phyloP scores from a whole-genome alignment of 2,113 vertebrate genomes.

The Greenwoodochromis staneri region DNA sequence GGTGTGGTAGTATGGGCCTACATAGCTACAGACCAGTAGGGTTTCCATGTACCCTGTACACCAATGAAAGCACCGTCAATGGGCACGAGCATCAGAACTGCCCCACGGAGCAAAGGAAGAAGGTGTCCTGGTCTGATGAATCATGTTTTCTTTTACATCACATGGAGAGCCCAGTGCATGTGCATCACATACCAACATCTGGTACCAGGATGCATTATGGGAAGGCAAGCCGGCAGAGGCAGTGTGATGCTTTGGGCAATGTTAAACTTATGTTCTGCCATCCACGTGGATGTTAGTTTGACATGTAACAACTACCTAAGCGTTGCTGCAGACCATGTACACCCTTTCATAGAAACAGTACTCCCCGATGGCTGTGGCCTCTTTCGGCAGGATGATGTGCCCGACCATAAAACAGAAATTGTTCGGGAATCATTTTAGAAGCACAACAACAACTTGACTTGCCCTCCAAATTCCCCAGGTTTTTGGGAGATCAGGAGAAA shows the following conservation, averaged over 20 bases:
- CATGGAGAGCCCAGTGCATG: not conserved
- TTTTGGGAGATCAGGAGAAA: not conserved
- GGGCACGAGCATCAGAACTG: not conserved
- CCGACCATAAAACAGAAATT: not conserved
- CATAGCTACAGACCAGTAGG: not conserved
- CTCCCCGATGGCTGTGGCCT: not conserved
- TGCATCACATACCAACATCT: not conserved
- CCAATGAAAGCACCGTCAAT: not conserved
- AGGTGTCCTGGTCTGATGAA: not conserved
- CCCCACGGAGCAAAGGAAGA: not conserved
- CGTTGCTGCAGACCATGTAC: not conserved
- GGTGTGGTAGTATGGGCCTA: not conserved
- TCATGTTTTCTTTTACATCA: not conserved
- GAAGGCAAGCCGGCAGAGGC: not conserved
- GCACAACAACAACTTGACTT: not conserved
- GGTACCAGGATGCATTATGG: not conserved
- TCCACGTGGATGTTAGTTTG: not conserved
- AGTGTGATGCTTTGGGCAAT: not conserved
- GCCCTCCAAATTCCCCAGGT: not conserved
- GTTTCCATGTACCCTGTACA: not conserved
- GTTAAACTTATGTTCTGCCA: not conserved
- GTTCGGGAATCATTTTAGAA: not conserved
- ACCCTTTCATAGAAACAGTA: not conserved
- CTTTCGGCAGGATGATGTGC: not conserved
- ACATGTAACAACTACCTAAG: not conserved